A percentile compares a stretch with the other conserved stretches of the same genome.
phyloP scores from a whole-genome alignment of 2,113 vertebrate species.

The Trinectes maculatus region DNA sequence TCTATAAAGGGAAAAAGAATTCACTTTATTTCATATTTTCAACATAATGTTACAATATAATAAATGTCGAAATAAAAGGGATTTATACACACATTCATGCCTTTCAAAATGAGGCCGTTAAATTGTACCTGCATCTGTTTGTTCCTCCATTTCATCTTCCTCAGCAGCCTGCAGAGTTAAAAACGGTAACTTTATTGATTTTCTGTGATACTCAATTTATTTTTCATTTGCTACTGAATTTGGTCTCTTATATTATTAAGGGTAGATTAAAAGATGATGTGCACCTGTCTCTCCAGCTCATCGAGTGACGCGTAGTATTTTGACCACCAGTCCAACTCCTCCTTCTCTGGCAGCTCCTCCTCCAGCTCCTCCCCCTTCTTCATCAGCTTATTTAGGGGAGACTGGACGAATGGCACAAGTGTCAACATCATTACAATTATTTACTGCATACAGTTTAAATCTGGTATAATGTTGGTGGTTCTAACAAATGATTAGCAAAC shows the following conservation, averaged over 20 bases:
- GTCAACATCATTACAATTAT: neutral
- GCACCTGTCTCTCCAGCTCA: constrained; percentile 86
- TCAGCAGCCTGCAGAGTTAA: constrained; percentile 62
- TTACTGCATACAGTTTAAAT: neutral
- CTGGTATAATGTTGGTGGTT: neutral
- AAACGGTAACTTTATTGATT: no score
- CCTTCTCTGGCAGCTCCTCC: constrained; percentile 88
- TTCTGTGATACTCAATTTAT: neutral
- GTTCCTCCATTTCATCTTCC: constrained; percentile 55
- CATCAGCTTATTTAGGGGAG: constrained; percentile 81
- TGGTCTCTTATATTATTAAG: neutral
- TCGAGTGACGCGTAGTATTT: constrained; percentile 92
- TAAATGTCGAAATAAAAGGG: no score
- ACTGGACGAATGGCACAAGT: constrained; percentile 56
- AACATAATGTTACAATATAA: no score
- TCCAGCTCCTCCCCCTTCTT: constrained; percentile 82
- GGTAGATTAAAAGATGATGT: neutral
- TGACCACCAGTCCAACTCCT: constrained; percentile 97
- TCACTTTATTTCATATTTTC: no score
- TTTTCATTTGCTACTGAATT: neutral
- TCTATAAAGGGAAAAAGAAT: no score
- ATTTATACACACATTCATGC: no score
- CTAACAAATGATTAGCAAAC: constrained; percentile 8
- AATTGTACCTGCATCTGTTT: constrained; percentile 60
- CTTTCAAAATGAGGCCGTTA: neutral